Evolutionary conservation across 2,113 vertebrate genomes (phyloP).

Genomic region (Bagarius yarrelli): DNA sequence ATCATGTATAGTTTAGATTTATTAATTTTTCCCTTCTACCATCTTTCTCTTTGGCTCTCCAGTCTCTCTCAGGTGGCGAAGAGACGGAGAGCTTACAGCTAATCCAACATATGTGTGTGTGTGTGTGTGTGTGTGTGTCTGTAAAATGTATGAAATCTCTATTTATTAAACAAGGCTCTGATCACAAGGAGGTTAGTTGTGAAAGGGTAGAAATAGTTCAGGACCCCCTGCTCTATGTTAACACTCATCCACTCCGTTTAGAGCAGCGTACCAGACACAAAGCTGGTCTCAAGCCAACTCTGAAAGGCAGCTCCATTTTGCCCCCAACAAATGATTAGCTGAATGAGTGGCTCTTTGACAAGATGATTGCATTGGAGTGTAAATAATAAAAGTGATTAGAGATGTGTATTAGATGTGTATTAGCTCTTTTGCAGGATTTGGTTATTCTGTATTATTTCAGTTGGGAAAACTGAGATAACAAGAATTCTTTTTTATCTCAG

Average conservation of each 20-base stretch:
- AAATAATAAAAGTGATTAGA: constrained; percentile 44
- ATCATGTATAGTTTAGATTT: constrained; percentile 65
- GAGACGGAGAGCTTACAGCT: no score
- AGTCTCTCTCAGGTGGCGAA: no score
- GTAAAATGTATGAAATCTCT: neutral
- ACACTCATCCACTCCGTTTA: neutral
- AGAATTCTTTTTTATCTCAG: neutral
- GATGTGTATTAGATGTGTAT: constrained; percentile 10
- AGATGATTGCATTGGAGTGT: constrained; percentile 34
- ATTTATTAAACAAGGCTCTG: neutral
- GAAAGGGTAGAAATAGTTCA: no score
- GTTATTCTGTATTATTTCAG: constrained; percentile 37
- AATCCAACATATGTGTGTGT: no score
- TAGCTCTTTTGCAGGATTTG: constrained; percentile 40
- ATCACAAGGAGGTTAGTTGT: neutral
- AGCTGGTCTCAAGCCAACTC: constrained; percentile 42
- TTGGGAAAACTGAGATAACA: no score
- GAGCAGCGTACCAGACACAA: constrained; percentile 28
- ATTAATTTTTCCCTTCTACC: constrained; percentile 51
- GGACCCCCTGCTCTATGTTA: neutral
- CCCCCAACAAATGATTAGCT: constrained; percentile 15
- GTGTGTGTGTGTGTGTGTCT: no score
- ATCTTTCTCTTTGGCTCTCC: constrained; percentile 39
- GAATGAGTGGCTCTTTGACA: constrained; percentile 30
- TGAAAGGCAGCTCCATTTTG: constrained; percentile 26